A percentile compares a stretch with the other conserved stretches of the same genome.
Evolutionary conservation across 2,113 vertebrate genomes (phyloP).

Genomic region (Myiopsitta monachus): DNA sequence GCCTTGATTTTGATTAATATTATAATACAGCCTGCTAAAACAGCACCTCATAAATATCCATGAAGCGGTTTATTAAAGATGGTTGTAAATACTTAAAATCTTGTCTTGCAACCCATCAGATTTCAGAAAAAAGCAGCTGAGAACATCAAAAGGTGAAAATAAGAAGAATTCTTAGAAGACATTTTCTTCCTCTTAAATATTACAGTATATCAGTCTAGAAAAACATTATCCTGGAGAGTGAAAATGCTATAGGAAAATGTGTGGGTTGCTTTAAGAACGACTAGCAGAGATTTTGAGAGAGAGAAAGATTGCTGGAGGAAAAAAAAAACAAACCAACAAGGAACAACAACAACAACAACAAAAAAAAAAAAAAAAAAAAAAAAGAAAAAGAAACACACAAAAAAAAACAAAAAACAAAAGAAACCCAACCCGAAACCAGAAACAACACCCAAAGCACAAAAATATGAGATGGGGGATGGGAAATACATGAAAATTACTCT

Average conservation of each 20-base stretch:
- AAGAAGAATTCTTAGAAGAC: slow-evolving; percentile 23
- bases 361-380: background rate
- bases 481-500: background rate
- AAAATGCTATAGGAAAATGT: background rate
- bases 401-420: background rate
- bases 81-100: slow-evolving; percentile 80
- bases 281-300: background rate
- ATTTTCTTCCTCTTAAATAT: slow-evolving; percentile 21
- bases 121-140: slow-evolving; percentile 35
- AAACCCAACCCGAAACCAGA: background rate
- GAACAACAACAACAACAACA: too few species aligned
- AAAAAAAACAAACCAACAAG: background rate
- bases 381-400: too few species aligned
- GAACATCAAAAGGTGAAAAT: slow-evolving; percentile 59
- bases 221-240: background rate
- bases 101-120: slow-evolving; percentile 71
- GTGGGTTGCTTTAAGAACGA: background rate
- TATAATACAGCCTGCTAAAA: slow-evolving; percentile 75
- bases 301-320: background rate
- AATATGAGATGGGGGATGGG: background rate
- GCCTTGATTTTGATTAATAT: slow-evolving; percentile 80
- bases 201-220: background rate
- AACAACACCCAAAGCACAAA: background rate
- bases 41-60: slow-evolving; percentile 80
- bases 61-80: slow-evolving; percentile 79